These are phyloP conservation scores for Euthynnus affinis DNA, from an alignment of 2,797 vertebrate species.

Conservation along the genomic window DNA sequence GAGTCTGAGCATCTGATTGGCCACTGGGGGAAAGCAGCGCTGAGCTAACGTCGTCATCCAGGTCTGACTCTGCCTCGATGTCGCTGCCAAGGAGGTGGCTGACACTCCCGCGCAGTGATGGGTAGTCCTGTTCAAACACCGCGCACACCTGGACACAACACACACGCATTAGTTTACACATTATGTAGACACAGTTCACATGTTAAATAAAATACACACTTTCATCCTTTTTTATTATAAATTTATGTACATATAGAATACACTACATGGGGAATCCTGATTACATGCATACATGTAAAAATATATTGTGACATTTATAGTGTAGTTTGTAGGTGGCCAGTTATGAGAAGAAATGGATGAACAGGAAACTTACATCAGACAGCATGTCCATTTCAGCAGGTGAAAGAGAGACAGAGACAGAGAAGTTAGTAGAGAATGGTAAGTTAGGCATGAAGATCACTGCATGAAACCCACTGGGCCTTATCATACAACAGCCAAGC, in stretches of 20 bases:
- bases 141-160: constrained; percentile 74
- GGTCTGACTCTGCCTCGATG: constrained; percentile 90
- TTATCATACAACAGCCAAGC: constrained; percentile 52
- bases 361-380: constrained; percentile 82
- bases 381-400: constrained; percentile 81
- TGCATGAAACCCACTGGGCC: neutral
- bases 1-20: constrained; percentile 95
- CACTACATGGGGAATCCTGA: constrained; percentile 1
- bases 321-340: constrained; percentile 21
- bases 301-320: constrained; percentile 35
- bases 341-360: constrained; percentile 72
- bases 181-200: neutral
- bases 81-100: constrained; percentile 92
- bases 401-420: constrained; percentile 74
- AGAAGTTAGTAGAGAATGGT: constrained; percentile 82
- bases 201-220: neutral
- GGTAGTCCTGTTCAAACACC: constrained; percentile 90
- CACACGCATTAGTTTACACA: constrained; percentile 1
- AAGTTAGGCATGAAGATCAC: constrained; percentile 63
- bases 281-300: constrained; percentile 45
- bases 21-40: constrained; percentile 91
- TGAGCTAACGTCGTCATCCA: constrained; percentile 93
- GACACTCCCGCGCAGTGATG: constrained; percentile 88
- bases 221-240: neutral
- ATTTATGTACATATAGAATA: neutral